Base-by-base conservation (phyloP, 2,888 invertebrate genomes). In the Zaprionus obscuricornis region DNA sequence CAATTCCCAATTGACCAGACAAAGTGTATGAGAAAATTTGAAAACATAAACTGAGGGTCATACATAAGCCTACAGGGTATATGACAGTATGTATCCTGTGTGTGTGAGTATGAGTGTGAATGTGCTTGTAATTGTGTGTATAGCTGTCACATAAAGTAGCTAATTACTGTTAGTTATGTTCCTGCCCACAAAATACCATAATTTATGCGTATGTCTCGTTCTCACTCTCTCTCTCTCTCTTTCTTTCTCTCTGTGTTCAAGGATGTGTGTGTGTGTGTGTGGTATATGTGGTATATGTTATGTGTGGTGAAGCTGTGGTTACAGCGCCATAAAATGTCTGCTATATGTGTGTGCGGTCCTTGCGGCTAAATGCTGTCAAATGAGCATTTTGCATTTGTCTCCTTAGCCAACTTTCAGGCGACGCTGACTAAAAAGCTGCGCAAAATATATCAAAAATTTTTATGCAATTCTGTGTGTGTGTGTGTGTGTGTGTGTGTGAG, bases 141-240 rank as follows among this genome's bases (percentile, higher is more conserved):
- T 39, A 40, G 39, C 40, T 85, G 69, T 78, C 76, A 69, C 81
- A 81, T 78, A 75, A 85, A 78, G 74, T 69, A 85, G 83, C 81
- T 81, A 81, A 81, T 81, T 81, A 82, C 76, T 64, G 74, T 81
- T 81, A 85, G 81, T 82, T 85, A 85, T 85, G 83, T 67, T 69
- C 58, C 75, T 65, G 54, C 83, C 79, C 83, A 71, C 85, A 74
- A 73, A 81, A 70, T 66, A 46, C 69, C 50, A 60, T 60, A 82
- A 78, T 70, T 82, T 72, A 77, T 79, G 78, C 62, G 62, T n/a
- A n/a, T n/a, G n/a, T n/a, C n/a, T n/a, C n/a, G n/a, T n/a, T n/a
- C n/a, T n/a, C n/a, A n/a, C n/a, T n/a, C n/a, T n/a, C n/a, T n/a
- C n/a, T n/a, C n/a, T n/a, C n/a, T n/a, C n/a, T n/a, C n/a, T n/a